phyloP scores from a whole-genome alignment of 35 echinoderm and acorn worm species.

The Heliocidaris tuberculata region DNA sequence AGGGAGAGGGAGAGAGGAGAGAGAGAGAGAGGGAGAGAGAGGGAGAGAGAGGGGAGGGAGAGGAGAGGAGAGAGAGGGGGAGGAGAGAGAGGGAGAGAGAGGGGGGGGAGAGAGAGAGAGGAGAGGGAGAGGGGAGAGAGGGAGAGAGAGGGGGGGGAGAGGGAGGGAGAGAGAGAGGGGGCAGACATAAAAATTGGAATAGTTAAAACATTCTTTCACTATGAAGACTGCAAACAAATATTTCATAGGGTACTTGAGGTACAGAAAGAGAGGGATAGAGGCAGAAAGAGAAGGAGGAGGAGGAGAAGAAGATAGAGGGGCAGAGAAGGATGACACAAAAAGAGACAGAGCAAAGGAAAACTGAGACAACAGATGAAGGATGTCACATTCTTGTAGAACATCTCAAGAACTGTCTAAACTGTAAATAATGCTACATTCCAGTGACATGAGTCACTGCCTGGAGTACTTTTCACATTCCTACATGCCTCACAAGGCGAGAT shows the following conservation, averaged over 20 bases:
- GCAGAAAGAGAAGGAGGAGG: background rate
- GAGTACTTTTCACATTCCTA: slow-evolving; percentile 14
- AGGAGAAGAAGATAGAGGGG: too few species aligned
- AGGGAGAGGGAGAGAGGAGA: background rate
- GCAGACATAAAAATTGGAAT: background rate
- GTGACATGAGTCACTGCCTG: background rate
- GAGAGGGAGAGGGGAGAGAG: too few species aligned
- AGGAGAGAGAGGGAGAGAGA: too few species aligned
- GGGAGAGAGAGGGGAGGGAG: too few species aligned
- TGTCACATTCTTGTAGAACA: background rate
- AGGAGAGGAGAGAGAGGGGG: too few species aligned
- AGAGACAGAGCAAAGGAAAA: background rate
- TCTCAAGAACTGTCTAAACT: background rate
- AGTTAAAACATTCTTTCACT: too few species aligned
- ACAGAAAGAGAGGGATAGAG: background rate
- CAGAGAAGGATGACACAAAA: background rate
- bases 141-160: too few species aligned
- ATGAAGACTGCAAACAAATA: too few species aligned
- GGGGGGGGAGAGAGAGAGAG: too few species aligned
- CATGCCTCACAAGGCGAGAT: background rate
- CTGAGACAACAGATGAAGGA: background rate
- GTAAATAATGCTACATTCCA: background rate
- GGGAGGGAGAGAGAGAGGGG: background rate
- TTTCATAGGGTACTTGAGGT: too few species aligned
- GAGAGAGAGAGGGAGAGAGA: too few species aligned